Evolutionary conservation across 1,140 invertebrate species (phyloP), one percentile per base, ranked within the genome.

Genomic region (Oncopeltus fasciatus): DNA sequence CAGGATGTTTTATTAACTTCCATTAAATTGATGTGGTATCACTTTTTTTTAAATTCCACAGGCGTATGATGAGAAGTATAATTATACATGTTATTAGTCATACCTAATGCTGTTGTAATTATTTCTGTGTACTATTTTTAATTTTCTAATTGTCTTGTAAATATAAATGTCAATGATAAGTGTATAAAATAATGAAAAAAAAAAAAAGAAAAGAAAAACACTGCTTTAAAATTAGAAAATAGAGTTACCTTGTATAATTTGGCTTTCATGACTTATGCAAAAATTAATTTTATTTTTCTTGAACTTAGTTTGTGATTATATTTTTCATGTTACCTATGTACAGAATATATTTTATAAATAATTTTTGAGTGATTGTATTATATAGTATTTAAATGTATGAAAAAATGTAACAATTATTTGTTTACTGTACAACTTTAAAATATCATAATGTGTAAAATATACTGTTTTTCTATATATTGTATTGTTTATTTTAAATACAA

Each of bases 281-380:
- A 31, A 31, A 31, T 29, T 53, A 51, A 29, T 61, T 61, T 58
- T 63, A 38, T 58, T 63, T 47, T 47, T 44, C 21, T 47, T 63
- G 27, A 56, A 27, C 51, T 56, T 56, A 59, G 31, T 63, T 63
- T 58, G 61, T 63, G 61, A 63, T 63, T 63, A 58, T 59, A 62
- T 62, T 63, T 63, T 63, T 56, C 31, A 58, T 53, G 61, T 63
- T 63, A 63, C 61, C 61, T 63, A 62, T 62, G 61, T 63, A 63
- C 61, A 63, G 56, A 58, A 63, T 63, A 63, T 63, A 63, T 63
- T 63, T 63, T 63, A 63, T 63, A 63, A 61, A 63, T 33, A 46
- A 33, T 62, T 58, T n/a, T 63, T 63, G 61, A 63, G 61, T 63
- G 61, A 63, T 31, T 63, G 61, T 63, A 63, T 57, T 33, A 63